phyloP scores from a whole-genome alignment of 1,140 invertebrate genomes.

The Hyphantria cunea region DNA sequence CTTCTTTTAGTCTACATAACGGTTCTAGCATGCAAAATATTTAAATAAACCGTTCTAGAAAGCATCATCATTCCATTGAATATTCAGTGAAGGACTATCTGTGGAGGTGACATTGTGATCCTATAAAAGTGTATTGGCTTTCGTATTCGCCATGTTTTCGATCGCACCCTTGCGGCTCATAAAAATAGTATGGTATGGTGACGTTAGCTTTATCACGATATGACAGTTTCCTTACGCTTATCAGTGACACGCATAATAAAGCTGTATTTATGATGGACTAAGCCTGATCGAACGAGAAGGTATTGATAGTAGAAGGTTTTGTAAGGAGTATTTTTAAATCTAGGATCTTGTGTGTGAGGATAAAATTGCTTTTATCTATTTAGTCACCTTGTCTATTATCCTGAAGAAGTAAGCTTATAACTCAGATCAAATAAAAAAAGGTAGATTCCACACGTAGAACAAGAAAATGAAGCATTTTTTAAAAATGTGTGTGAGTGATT shows the following conservation, averaged over 20 bases:
- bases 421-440: too few relatives aligned
- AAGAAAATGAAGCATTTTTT: too few relatives aligned
- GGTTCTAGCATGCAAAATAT: slow-evolving; percentile 7
- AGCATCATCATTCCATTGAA: slow-evolving; percentile 15
- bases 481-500: too few relatives aligned
- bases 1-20: background rate
- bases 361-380: too few relatives aligned
- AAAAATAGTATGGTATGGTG: slow-evolving; percentile 27
- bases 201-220: slow-evolving; percentile 8
- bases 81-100: slow-evolving; percentile 22
- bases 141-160: slow-evolving; percentile 15
- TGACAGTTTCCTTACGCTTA: slow-evolving; percentile 17
- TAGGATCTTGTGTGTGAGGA: too few relatives aligned
- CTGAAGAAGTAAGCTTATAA: too few relatives aligned
- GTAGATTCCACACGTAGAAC: too few relatives aligned
- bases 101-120: slow-evolving; percentile 30
- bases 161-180: slow-evolving; percentile 28
- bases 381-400: too few relatives aligned
- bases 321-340: too few relatives aligned
- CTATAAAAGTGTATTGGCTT: slow-evolving; percentile 36
- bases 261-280: slow-evolving; percentile 7
- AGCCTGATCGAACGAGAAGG: too few relatives aligned
- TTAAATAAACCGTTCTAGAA: slow-evolving; percentile 25
- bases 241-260: slow-evolving; percentile 21
- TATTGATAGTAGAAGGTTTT: too few relatives aligned